phyloP scores from a whole-genome alignment of 2,888 invertebrate genomes.

The Trypoxylon attenuatum region DNA sequence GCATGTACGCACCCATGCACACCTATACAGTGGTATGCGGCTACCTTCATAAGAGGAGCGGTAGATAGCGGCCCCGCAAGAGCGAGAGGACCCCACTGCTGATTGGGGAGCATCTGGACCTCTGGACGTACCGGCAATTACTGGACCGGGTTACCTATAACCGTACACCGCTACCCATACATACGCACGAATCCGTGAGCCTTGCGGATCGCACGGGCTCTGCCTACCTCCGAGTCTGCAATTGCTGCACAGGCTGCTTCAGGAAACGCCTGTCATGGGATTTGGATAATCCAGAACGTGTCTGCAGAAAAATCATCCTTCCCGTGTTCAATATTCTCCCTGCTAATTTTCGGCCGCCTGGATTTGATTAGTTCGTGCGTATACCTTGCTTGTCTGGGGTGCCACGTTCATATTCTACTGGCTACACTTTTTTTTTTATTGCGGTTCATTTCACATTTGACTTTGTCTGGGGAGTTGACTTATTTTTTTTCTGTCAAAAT shows the following conservation, averaged over 20 bases:
- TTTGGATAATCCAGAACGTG: neutral
- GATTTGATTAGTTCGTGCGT: too few relatives aligned
- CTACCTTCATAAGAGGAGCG: constrained; percentile 34
- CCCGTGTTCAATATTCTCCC: too few relatives aligned
- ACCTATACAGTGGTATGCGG: too few relatives aligned
- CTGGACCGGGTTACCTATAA: constrained; percentile 63
- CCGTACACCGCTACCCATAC: constrained; percentile 40
- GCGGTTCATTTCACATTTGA: neutral
- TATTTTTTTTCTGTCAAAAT: neutral
- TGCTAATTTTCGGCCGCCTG: too few relatives aligned
- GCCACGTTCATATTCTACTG: neutral
- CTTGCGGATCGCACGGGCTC: constrained; percentile 1
- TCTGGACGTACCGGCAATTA: constrained; percentile 72
- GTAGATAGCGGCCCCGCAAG: constrained; percentile 31
- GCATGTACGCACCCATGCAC: constrained; percentile 36
- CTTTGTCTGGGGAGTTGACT: neutral
- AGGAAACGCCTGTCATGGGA: constrained; percentile 13
- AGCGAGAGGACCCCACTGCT: constrained; percentile 61
- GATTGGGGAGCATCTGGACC: constrained; percentile 75
- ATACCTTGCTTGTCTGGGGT: neutral
- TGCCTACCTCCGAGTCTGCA: neutral
- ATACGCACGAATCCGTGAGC: constrained; percentile 9
- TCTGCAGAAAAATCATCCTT: neutral
- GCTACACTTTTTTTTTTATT: neutral
- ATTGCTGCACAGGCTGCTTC: constrained; percentile 29